Percentiles rank a stretch among this genome's conserved stretches.
Evolutionary conservation across 1,140 invertebrate genomes (phyloP).

Genomic region (Solen grandis): DNA sequence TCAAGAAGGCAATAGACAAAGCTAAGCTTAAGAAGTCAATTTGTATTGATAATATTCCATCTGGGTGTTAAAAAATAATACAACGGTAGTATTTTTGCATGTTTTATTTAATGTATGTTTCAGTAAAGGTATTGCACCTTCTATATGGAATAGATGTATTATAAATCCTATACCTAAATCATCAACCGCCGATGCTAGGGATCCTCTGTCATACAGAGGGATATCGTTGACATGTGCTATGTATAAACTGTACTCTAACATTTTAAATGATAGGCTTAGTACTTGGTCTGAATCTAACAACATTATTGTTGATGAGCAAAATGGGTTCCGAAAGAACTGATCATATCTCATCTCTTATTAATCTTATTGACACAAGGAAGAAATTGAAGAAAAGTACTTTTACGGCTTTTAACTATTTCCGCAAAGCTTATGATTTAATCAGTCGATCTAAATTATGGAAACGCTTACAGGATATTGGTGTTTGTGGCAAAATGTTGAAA

Average conservation of each 20-base stretch:
- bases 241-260: slow-evolving; percentile 28
- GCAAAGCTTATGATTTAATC: slow-evolving; percentile 27
- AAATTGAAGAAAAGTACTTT: slow-evolving; percentile 9
- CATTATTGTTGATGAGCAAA: slow-evolving; percentile 22
- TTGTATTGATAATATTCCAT: slow-evolving; percentile 18
- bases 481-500: neutral
- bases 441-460: slow-evolving; percentile 15
- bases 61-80: slow-evolving; percentile 26
- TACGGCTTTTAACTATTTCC: slow-evolving; percentile 28
- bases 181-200: neutral
- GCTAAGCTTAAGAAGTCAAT: neutral
- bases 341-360: slow-evolving; percentile 20
- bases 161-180: slow-evolving; percentile 30
- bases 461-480: neutral
- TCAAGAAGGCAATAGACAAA: slow-evolving; percentile 7
- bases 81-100: slow-evolving; percentile 24
- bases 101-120: slow-evolving; percentile 27
- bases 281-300: slow-evolving; percentile 22
- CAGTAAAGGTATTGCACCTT: slow-evolving; percentile 24
- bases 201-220: slow-evolving; percentile 28
- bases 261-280: slow-evolving; percentile 28
- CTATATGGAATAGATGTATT: slow-evolving; percentile 3
- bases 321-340: slow-evolving; percentile 29
- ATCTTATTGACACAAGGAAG: slow-evolving; percentile 39
- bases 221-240: slow-evolving; percentile 14